A percentile compares a stretch with the other conserved stretches of the same genome.
Evolutionary conservation across 2,113 vertebrate species (phyloP).

Genomic region (Halcyon senegalensis): DNA sequence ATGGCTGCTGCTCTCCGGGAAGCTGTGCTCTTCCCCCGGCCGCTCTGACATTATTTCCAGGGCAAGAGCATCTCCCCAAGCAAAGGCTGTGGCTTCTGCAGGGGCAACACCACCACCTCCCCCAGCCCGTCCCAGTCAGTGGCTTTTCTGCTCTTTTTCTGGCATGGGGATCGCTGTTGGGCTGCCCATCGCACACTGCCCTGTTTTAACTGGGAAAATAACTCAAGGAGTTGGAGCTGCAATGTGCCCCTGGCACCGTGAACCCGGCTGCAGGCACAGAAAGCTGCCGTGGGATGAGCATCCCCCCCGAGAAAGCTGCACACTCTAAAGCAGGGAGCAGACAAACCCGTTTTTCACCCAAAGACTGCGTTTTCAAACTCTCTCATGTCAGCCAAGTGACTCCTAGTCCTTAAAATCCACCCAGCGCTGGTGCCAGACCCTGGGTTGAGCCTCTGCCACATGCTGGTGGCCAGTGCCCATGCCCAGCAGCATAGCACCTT

Average conservation of each 20-base stretch:
- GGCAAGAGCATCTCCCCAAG: not conserved
- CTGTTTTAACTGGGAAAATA: accelerated
- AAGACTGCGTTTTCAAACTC: not conserved
- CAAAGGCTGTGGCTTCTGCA: not conserved
- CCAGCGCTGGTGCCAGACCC: accelerated
- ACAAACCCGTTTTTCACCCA: not conserved
- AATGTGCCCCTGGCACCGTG: accelerated
- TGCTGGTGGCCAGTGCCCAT: accelerated
- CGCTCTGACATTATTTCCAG: not conserved
- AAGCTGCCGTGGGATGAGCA: accelerated
- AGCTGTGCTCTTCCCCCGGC: not conserved
- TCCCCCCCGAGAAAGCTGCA: accelerated
- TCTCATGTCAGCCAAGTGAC: not conserved
- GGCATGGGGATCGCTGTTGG: accelerated
- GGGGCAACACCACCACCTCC: too few relatives aligned
- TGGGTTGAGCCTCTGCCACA: accelerated
- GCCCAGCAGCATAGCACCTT: not conserved
- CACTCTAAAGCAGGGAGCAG: not conserved
- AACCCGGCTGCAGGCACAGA: not conserved
- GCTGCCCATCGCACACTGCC: accelerated
- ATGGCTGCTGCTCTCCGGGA: not conserved
- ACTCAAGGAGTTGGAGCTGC: accelerated
- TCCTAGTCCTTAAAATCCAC: not conserved
- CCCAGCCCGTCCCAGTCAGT: accelerated
- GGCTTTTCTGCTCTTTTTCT: not conserved